These are phyloP conservation scores for Sphaerophoria rueppellii DNA, from an alignment of 2,888 invertebrate species.

Conservation along the genomic window DNA sequence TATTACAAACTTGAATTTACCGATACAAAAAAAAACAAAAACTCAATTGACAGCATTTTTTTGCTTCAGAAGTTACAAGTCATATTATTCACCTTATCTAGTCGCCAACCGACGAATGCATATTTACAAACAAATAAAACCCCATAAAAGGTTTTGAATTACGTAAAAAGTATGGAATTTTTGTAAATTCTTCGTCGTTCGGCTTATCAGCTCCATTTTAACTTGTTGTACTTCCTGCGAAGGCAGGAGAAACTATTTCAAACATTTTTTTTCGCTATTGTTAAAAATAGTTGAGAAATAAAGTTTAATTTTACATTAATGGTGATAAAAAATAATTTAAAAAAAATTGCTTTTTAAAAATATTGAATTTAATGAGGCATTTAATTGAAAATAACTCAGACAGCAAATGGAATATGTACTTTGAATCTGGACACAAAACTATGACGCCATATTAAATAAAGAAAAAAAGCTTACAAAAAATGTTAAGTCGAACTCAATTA, in stretches of 20 bases:
- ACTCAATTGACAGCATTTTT: not conserved
- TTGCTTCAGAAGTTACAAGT: not conserved
- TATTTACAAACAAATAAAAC: constrained; percentile 8
- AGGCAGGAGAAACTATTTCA: not conserved
- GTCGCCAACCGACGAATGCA: constrained; percentile 1
- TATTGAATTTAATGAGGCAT: constrained; percentile 42
- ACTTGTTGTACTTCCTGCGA: constrained; percentile 17
- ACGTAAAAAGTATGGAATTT: constrained; percentile 49
- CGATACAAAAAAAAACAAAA: not conserved
- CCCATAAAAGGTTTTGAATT: constrained; percentile 27
- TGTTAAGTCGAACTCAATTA: constrained; percentile 39
- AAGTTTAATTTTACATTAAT: constrained; percentile 18
- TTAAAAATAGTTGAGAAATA: not conserved
- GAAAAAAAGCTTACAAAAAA: constrained; percentile 5
- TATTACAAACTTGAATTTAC: not conserved
- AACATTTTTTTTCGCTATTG: not conserved
- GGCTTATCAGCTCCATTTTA: constrained; percentile 50
- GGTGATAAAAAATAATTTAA: constrained; percentile 17
- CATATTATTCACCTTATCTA: constrained; percentile 31
- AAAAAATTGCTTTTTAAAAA: constrained; percentile 22
- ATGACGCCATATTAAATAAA: constrained; percentile 38
- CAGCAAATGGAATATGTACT: not conserved
- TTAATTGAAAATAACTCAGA: constrained; percentile 39
- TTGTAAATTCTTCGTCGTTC: constrained; percentile 22
- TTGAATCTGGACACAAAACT: constrained; percentile 9